Percentiles rank a stretch among this genome's conserved stretches.
These are phyloP conservation scores for Opisthocomus hoazin DNA, from an alignment of 2,113 vertebrate genomes.

Conservation along the genomic window DNA sequence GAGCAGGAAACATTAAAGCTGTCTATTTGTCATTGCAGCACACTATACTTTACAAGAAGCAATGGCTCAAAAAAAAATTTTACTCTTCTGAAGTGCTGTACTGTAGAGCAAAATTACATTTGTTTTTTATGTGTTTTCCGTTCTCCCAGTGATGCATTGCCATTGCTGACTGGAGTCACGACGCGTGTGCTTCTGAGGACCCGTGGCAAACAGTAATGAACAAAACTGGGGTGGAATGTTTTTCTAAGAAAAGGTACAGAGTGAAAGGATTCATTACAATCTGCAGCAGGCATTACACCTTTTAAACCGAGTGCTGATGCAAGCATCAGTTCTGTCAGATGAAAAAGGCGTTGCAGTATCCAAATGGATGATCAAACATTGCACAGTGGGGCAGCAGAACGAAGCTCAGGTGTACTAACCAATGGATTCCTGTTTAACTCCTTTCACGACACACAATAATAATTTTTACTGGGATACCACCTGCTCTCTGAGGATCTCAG, in stretches of 20 bases:
- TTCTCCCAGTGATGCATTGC: neutral
- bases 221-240: neutral
- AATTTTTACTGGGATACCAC: neutral
- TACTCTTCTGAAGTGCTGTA: neutral
- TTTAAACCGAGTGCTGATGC: neutral
- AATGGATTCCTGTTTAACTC: neutral
- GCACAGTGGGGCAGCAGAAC: neutral
- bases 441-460: neutral
- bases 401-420: neutral
- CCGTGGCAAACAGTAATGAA: neutral
- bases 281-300: neutral
- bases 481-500: neutral
- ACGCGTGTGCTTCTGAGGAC: neutral
- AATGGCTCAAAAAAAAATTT: neutral
- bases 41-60: neutral
- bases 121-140: slow-evolving; percentile 20
- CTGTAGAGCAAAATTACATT: slow-evolving; percentile 9
- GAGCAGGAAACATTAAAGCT: neutral
- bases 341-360: neutral
- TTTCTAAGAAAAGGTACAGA: neutral
- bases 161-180: neutral
- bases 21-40: neutral
- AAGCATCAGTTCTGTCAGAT: neutral
- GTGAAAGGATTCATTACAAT: neutral
- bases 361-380: neutral